Conservation (phyloP, 2,888 invertebrate genomes). For the Rhopalosiphum nymphaeae region DNA sequence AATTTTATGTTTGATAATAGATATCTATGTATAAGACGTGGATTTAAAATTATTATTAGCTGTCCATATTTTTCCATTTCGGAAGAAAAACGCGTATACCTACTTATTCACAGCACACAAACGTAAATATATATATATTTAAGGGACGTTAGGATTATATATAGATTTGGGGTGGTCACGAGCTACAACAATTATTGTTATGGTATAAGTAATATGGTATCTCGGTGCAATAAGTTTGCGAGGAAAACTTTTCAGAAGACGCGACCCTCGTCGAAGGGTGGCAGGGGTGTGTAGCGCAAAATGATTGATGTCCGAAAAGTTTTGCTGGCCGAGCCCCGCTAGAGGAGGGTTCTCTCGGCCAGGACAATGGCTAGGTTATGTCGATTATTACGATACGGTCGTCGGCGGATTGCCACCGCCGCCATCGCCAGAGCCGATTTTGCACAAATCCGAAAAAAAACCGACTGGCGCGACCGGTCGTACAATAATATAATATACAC, state of each 20-base stretch:
- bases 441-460: not conserved
- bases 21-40: not conserved
- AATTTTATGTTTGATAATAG: not conserved
- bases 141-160: not conserved
- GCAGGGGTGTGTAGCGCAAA: not conserved
- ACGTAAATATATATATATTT: not conserved
- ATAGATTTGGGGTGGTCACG: not conserved
- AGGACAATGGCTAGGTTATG: not conserved
- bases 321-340: not conserved
- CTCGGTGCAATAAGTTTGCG: not conserved
- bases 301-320: conserved; percentile 38
- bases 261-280: not conserved
- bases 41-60: not conserved
- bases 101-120: not conserved
- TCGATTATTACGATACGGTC: not conserved
- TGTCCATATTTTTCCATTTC: not conserved
- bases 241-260: conserved; percentile 30
- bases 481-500: not conserved
- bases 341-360: not conserved
- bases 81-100: not conserved
- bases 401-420: not conserved
- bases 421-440: not conserved
- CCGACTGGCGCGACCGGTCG: not conserved
- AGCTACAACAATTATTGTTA: conserved; percentile 3
- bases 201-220: not conserved